Conservation (phyloP, 2,888 invertebrate species). For the Syrphus vitripennis region DNA sequence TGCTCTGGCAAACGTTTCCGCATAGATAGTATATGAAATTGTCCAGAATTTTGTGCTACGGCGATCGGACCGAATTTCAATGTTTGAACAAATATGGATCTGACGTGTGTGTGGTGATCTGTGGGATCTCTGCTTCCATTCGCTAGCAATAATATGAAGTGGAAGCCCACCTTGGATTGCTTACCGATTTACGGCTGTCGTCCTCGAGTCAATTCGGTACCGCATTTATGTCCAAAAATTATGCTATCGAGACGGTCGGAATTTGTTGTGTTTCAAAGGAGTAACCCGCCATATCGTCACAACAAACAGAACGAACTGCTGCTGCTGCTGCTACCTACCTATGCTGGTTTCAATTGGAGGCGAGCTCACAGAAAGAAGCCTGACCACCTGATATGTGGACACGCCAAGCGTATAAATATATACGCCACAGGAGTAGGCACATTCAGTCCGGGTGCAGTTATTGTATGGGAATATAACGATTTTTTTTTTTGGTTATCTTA, state of each 20-base stretch:
- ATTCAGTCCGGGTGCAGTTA: neutral
- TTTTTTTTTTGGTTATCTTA: constrained; percentile 29
- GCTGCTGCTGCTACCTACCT: neutral
- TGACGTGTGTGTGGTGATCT: constrained; percentile 64
- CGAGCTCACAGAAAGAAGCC: neutral
- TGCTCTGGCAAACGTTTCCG: constrained; percentile 45
- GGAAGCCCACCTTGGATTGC: constrained; percentile 66
- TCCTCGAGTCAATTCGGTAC: constrained; percentile 65
- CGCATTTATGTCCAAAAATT: constrained; percentile 70
- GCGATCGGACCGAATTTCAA: constrained; percentile 60
- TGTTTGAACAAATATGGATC: constrained; percentile 67
- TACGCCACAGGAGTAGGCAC: constrained; percentile 23
- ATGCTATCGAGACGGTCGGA: constrained; percentile 61
- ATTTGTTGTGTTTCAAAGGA: constrained; percentile 49
- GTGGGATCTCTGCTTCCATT: constrained; percentile 57
- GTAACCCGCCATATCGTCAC: constrained; percentile 19
- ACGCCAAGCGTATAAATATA: constrained; percentile 3
- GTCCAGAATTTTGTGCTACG: constrained; percentile 31
- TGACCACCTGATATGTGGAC: constrained; percentile 64
- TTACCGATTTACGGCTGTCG: constrained; percentile 66
- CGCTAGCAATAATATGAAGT: constrained; percentile 47
- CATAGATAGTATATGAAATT: constrained; percentile 49
- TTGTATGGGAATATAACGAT: constrained; percentile 25
- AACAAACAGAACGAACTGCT: neutral
- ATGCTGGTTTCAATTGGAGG: constrained; percentile 1